A percentile compares a stretch with the other conserved stretches of the same genome.
These are phyloP conservation scores for Xylocopa sonorina DNA, from an alignment of 1,140 invertebrate species.

Conservation along the genomic window DNA sequence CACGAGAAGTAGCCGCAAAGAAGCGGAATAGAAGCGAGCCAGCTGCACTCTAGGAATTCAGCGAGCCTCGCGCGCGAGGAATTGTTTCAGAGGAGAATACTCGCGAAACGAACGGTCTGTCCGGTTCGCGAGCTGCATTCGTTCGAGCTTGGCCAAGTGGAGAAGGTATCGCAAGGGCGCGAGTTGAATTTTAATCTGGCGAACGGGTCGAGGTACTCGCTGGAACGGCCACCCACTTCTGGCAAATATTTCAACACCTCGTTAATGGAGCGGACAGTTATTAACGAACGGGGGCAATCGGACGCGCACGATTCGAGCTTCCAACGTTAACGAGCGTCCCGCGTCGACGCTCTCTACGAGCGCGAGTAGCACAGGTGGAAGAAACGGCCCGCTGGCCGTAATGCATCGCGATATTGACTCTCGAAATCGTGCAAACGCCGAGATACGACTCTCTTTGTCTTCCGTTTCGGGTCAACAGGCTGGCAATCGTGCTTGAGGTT, in stretches of 20 bases:
- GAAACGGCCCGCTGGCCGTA: too few relatives aligned
- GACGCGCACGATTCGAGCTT: background rate
- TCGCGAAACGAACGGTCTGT: background rate
- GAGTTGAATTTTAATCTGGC: conserved; percentile 22
- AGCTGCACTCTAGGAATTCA: too few relatives aligned
- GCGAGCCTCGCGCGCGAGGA: background rate
- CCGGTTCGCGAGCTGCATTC: background rate
- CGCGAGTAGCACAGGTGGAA: background rate
- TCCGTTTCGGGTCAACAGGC: too few relatives aligned
- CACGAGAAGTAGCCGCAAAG: too few relatives aligned
- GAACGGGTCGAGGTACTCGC: too few relatives aligned
- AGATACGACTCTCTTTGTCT: too few relatives aligned
- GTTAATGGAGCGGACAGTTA: conserved; percentile 34
- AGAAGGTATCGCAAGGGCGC: background rate
- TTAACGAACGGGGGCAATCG: conserved; percentile 6
- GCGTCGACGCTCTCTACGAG: background rate
- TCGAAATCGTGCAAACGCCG: too few relatives aligned
- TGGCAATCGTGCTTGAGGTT: too few relatives aligned
- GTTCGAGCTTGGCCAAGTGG: background rate
- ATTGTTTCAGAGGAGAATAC: background rate
- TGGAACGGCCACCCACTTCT: background rate
- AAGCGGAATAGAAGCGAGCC: too few relatives aligned
- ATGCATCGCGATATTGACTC: background rate
- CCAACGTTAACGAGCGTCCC: background rate
- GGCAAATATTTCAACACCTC: conserved; percentile 45